These are phyloP conservation scores for Oncorhynchus keta DNA, from an alignment of 2,113 vertebrate genomes.

Conservation along the genomic window DNA sequence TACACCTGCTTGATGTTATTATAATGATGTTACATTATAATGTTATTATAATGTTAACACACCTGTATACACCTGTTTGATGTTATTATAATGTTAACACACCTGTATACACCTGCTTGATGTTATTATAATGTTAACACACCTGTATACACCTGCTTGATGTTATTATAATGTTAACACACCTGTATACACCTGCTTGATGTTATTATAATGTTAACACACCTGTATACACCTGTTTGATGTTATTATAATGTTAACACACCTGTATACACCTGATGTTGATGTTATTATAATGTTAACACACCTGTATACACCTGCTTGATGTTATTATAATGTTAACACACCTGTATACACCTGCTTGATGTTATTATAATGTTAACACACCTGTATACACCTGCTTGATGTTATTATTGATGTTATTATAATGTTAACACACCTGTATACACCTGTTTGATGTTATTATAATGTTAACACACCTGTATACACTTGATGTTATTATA, in stretches of 20 bases:
- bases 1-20: too few relatives aligned
- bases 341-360: not conserved
- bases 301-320: not conserved
- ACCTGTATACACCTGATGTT: not conserved
- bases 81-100: too few relatives aligned
- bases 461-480: not conserved
- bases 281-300: not conserved
- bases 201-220: not conserved
- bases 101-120: not conserved
- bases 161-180: too few relatives aligned
- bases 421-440: not conserved
- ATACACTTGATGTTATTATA: too few relatives aligned
- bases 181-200: not conserved
- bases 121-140: not conserved
- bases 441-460: not conserved
- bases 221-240: not conserved
- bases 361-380: not conserved
- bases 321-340: too few relatives aligned
- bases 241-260: too few relatives aligned
- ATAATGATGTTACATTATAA: too few relatives aligned
- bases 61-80: not conserved
- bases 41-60: not conserved
- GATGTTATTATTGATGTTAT: too few relatives aligned
- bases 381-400: not conserved
- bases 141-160: not conserved